Conservation (phyloP, 2,797 vertebrate species). For the Artibeus jamaicensis region DNA sequence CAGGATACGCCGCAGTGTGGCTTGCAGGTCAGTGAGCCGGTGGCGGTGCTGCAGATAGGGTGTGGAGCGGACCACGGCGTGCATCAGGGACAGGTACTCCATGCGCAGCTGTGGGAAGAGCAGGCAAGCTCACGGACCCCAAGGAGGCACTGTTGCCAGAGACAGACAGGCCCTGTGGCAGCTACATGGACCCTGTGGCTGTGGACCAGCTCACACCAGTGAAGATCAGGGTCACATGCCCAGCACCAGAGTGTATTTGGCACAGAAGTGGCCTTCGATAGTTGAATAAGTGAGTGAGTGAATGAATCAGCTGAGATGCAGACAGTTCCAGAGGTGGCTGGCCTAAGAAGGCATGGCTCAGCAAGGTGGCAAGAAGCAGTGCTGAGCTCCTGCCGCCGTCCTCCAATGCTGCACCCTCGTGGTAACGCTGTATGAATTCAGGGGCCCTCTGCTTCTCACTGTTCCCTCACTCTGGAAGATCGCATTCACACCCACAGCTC, state of each 20-base stretch:
- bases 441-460: not conserved
- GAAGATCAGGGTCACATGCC: not conserved
- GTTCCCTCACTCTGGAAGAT: not conserved
- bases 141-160: not conserved
- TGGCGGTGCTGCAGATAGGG: constrained; percentile 96
- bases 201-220: not conserved
- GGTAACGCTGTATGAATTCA: not conserved
- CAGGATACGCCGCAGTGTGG: constrained; percentile 92
- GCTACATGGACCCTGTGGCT: not conserved
- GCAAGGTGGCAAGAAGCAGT: not conserved
- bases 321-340: not conserved
- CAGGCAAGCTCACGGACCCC: not conserved
- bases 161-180: not conserved
- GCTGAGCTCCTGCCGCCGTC: not conserved
- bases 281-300: not conserved
- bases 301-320: not conserved
- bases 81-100: constrained; percentile 99
- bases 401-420: not conserved
- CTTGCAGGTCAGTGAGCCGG: constrained; percentile 92
- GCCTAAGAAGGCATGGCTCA: not conserved
- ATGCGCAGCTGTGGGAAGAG: constrained; percentile 89
- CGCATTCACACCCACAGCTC: not conserved
- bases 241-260: not conserved
- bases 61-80: constrained; percentile 93
- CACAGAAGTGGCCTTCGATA: not conserved